Evolutionary conservation across 2,888 invertebrate genomes (phyloP).

Genomic region (Pinctada fucata): DNA sequence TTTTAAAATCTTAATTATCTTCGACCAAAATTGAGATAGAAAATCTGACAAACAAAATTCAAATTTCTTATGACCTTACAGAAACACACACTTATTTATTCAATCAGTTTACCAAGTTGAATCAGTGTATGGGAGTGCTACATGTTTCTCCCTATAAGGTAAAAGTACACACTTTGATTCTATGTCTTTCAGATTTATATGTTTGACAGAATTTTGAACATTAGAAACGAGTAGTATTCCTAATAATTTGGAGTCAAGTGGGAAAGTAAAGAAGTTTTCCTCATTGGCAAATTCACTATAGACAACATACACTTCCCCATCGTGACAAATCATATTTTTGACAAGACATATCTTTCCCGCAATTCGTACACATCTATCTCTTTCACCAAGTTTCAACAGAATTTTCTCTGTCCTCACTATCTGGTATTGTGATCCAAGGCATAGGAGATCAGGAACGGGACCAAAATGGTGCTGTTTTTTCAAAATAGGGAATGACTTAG

Average conservation of each 20-base stretch:
- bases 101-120: too few relatives aligned
- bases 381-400: neutral
- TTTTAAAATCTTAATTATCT: too few relatives aligned
- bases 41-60: too few relatives aligned
- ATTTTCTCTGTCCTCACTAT: neutral
- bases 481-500: constrained; percentile 4
- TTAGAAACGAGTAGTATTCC: constrained; percentile 26
- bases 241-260: constrained; percentile 17
- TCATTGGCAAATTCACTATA: neutral
- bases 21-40: too few relatives aligned
- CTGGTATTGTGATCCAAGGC: neutral
- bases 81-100: neutral
- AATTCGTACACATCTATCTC: constrained; percentile 13
- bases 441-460: constrained; percentile 24
- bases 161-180: constrained; percentile 37
- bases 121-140: constrained; percentile 24
- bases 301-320: constrained; percentile 7
- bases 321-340: constrained; percentile 13
- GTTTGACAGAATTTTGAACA: constrained; percentile 11
- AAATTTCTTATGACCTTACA: too few relatives aligned
- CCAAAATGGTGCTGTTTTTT: constrained; percentile 34
- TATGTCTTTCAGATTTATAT: constrained; percentile 17
- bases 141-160: constrained; percentile 25
- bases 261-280: constrained; percentile 14
- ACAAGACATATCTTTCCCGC: constrained; percentile 4